Percentiles rank a stretch among this genome's conserved stretches.
phyloP scores from a whole-genome alignment of 2,888 invertebrate genomes.

The Unio pictorum region DNA sequence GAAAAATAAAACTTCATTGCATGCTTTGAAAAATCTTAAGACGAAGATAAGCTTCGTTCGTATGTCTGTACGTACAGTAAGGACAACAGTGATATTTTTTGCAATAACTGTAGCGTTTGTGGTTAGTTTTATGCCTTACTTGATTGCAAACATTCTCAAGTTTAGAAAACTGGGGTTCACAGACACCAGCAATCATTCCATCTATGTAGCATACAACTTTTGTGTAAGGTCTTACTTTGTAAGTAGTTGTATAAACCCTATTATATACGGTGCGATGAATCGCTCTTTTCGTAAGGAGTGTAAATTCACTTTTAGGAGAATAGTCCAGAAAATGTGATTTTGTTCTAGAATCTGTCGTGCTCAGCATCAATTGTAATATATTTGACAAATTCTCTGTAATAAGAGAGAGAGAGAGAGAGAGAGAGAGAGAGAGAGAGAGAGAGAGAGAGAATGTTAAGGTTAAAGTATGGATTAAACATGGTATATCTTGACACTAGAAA shows the following conservation, averaged over 20 bases:
- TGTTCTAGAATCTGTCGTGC: conserved; percentile 1
- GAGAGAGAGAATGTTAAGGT: too few relatives aligned
- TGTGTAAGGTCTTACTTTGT: conserved; percentile 57
- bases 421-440: too few relatives aligned
- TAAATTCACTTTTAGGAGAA: conserved; percentile 31
- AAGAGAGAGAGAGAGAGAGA: too few relatives aligned
- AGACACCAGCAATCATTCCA: conserved; percentile 26
- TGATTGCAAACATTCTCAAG: conserved; percentile 49
- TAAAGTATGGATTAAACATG: too few relatives aligned
- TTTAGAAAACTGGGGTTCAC: conserved; percentile 46
- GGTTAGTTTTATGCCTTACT: conserved; percentile 51
- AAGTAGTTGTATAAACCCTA: conserved; percentile 54
- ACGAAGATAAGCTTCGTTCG: conserved; percentile 14
- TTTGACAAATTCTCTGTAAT: too few relatives aligned
- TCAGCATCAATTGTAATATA: too few relatives aligned
- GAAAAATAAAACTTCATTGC: neutral
- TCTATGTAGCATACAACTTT: conserved; percentile 51
- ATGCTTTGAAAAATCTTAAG: neutral
- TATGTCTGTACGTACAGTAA: conserved; percentile 38
- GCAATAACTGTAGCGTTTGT: conserved; percentile 52
- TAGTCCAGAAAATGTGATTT: conserved; percentile 12
- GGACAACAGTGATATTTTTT: conserved; percentile 56
- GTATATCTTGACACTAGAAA: too few relatives aligned
- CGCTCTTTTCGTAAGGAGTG: conserved; percentile 41
- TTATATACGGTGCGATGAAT: conserved; percentile 55